These are phyloP conservation scores for Rhabdornis inornatus DNA, from an alignment of 2,113 vertebrate species.

Conservation along the genomic window DNA sequence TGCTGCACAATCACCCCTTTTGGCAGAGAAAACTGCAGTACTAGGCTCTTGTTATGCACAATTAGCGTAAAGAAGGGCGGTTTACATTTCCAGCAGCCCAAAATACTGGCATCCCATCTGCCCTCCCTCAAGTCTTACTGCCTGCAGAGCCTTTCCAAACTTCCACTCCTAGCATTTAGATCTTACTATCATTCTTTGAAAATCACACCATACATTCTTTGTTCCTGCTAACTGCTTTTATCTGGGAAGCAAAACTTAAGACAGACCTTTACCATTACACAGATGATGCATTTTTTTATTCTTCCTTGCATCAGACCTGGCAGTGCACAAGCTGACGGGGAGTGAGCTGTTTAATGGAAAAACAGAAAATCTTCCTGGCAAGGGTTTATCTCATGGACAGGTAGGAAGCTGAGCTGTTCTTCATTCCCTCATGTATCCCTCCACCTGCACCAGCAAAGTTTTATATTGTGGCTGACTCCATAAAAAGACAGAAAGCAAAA, in stretches of 20 bases:
- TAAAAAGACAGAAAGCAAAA: not conserved
- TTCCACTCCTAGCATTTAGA: not conserved
- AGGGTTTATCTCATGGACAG: not conserved
- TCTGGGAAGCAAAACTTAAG: not conserved
- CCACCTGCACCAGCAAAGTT: not conserved
- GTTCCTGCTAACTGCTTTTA: not conserved
- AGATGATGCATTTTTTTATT: not conserved
- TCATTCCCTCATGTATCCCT: rapidly evolving
- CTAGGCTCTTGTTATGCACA: slow-evolving; percentile 48
- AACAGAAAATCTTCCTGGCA: not conserved
- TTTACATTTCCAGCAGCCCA: not conserved
- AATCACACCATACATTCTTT: rapidly evolving
- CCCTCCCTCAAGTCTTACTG: not conserved
- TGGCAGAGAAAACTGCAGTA: slow-evolving; percentile 35
- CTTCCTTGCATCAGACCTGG: not conserved
- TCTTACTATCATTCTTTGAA: not conserved
- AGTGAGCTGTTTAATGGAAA: not conserved
- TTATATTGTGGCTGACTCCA: rapidly evolving
- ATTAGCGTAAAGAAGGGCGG: slow-evolving; percentile 4
- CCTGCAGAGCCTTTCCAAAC: not conserved
- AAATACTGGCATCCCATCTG: not conserved
- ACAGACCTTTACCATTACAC: not conserved
- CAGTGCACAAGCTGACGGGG: not conserved
- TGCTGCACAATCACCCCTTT: not conserved
- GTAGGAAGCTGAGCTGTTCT: not conserved